phyloP scores from a whole-genome alignment of 2,797 vertebrate species.

The Tamandua tetradactyla region DNA sequence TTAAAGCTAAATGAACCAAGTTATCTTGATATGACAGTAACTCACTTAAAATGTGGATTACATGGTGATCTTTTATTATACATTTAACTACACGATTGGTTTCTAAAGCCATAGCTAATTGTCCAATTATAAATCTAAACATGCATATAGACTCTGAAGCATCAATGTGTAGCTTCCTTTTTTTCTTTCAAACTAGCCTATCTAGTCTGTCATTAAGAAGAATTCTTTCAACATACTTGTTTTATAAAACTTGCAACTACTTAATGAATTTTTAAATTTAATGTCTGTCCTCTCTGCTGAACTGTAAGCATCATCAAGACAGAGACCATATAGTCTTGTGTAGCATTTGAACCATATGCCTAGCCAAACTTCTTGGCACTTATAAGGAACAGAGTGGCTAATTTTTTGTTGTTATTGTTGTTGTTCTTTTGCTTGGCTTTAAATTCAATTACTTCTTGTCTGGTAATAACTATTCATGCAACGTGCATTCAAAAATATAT shows the following conservation, averaged over 20 bases:
- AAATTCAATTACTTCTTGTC: neutral
- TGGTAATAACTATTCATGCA: neutral
- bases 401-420: no score
- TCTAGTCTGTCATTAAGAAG: conserved; percentile 7
- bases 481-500: neutral
- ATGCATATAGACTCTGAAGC: neutral
- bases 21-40: neutral
- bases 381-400: neutral
- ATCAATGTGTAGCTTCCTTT: neutral
- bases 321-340: neutral
- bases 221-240: neutral
- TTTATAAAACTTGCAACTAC: neutral
- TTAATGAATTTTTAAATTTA: neutral
- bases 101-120: conserved; percentile 60
- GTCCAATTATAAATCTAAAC: conserved; percentile 31
- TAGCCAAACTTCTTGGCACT: neutral
- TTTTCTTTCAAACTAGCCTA: neutral
- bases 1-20: conserved; percentile 6
- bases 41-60: neutral
- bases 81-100: conserved; percentile 6
- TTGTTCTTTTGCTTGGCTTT: neutral
- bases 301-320: neutral
- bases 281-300: neutral
- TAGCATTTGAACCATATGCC: neutral
- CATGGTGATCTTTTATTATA: conserved; percentile 18